Conservation (phyloP, 2,113 vertebrate genomes). For the Xyrauchen texanus region DNA sequence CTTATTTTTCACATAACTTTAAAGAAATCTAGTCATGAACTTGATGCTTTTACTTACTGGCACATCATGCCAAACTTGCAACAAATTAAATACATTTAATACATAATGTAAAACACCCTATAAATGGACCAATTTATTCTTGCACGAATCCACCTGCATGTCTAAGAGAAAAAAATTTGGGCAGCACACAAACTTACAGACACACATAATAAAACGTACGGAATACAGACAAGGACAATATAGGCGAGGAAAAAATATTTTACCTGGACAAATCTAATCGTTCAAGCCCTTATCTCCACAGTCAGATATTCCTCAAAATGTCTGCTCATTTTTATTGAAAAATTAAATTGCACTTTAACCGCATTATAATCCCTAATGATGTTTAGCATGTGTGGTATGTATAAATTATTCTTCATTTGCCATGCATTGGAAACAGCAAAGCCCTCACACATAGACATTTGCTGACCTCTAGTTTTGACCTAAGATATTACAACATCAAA, state of each 20-base stretch:
- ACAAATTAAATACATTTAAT: too few species aligned
- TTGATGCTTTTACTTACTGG: too few species aligned
- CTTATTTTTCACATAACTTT: too few species aligned
- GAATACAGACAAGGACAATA: not conserved
- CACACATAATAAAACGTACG: not conserved
- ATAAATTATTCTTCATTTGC: not conserved
- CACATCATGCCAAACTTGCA: too few species aligned
- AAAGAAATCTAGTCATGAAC: too few species aligned
- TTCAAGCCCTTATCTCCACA: not conserved
- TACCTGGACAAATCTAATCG: not conserved
- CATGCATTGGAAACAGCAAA: not conserved
- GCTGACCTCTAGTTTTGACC: constrained; percentile 22
- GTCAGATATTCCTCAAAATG: not conserved
- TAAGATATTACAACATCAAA: constrained; percentile 1
- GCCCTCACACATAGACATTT: constrained; percentile 1
- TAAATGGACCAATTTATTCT: too few species aligned
- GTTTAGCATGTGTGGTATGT: not conserved
- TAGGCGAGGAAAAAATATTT: not conserved
- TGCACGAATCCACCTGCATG: too few species aligned
- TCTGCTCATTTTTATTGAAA: not conserved
- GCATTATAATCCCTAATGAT: not conserved
- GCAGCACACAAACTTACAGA: too few species aligned
- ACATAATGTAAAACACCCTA: too few species aligned
- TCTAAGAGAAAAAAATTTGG: too few species aligned
- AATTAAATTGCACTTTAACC: not conserved